phyloP scores from a whole-genome alignment of 1,140 invertebrate species.

The Bombus vancouverensis region DNA sequence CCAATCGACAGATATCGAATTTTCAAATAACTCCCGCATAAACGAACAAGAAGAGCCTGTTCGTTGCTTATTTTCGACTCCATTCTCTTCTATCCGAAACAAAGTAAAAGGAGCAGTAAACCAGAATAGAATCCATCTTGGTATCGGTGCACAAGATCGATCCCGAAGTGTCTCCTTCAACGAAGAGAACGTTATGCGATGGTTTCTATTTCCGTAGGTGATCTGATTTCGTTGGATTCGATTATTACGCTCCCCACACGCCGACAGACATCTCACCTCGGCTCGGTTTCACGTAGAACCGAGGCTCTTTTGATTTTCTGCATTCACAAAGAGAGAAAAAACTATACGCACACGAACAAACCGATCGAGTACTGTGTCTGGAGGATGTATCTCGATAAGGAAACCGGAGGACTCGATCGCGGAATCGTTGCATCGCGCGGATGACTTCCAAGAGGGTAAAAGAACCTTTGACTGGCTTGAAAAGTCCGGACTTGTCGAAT shows the following conservation, averaged over 20 bases:
- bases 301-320: slow-evolving; percentile 39
- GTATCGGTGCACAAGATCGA: slow-evolving; percentile 36
- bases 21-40: slow-evolving; percentile 25
- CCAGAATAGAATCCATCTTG: slow-evolving; percentile 51
- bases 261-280: too few species aligned
- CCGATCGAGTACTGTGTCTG: not conserved
- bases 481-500: slow-evolving; percentile 13
- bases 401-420: not conserved
- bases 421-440: not conserved
- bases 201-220: slow-evolving; percentile 50
- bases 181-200: slow-evolving; percentile 23
- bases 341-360: not conserved
- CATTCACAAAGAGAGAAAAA: not conserved
- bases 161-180: not conserved
- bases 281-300: not conserved
- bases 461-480: not conserved
- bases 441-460: not conserved
- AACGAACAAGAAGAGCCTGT: not conserved
- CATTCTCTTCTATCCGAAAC: not conserved
- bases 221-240: slow-evolving; percentile 56
- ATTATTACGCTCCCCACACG: slow-evolving; percentile 42
- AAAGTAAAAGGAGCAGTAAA: slow-evolving; percentile 47
- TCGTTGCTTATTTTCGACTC: not conserved
- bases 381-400: slow-evolving; percentile 7
- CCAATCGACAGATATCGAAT: slow-evolving; percentile 30